Percentiles rank a stretch among this genome's conserved stretches.
phyloP scores from a whole-genome alignment of 2,113 vertebrate species.

The Malurus cyaneus region DNA sequence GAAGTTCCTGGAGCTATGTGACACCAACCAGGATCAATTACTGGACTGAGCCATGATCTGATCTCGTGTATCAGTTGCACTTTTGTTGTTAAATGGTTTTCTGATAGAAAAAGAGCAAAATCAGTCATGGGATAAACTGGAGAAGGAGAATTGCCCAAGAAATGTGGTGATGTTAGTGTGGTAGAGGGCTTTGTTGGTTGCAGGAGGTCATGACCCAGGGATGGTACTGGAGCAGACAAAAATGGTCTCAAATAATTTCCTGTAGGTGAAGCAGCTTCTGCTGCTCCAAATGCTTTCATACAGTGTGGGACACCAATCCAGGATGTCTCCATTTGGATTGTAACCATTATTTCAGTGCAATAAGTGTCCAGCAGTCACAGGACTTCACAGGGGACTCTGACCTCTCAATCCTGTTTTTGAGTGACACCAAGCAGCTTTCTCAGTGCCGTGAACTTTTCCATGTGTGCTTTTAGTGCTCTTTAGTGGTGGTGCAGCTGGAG shows the following conservation, averaged over 20 bases:
- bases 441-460: neutral
- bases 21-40: neutral
- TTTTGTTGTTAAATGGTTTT: neutral
- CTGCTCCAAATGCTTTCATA: neutral
- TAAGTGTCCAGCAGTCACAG: neutral
- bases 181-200: neutral
- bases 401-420: neutral
- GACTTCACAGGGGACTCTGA: neutral
- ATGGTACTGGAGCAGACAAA: neutral
- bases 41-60: neutral
- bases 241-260: too few relatives aligned
- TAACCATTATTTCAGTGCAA: neutral
- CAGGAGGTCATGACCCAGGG: rapidly evolving
- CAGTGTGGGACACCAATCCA: neutral
- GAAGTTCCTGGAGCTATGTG: neutral
- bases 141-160: neutral
- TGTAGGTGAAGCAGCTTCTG: neutral
- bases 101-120: neutral
- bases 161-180: rapidly evolving
- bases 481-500: neutral
- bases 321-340: too few relatives aligned
- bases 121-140: neutral
- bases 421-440: neutral
- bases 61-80: neutral
- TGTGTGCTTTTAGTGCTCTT: neutral